Base-by-base conservation (phyloP, 1,140 invertebrate species). In the Rhagoletis zephyria region DNA sequence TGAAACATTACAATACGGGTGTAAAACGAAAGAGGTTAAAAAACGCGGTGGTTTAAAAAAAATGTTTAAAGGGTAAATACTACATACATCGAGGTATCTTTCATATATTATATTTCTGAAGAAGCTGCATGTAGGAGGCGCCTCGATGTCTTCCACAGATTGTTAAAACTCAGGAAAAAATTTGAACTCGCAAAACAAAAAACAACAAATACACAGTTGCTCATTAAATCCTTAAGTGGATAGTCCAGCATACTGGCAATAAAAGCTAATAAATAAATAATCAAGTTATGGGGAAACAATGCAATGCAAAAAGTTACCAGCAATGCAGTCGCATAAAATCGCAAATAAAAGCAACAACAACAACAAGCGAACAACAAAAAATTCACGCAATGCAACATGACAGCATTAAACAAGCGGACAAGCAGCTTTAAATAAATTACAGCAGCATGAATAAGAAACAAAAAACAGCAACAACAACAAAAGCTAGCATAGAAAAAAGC, bases 341-440 rank as follows among this genome's bases (percentile, higher is more conserved):
- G 9, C 42, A 70, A 42, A 63, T n/a, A 48, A 19, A 7, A 70
- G 16, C 30, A 70, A 70, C 40, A 70, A 48, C 40, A 70, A 48
- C 30, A 70, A 70, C 3, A 1, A 63, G 10, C 10, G 5, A 56
- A 63, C 61, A 63, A 63, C 10, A 56, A 7, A 63, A 63, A 63
- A 63, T 14, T 3, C 14, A 45, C 40, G 45, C 42, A 74, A 16
- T 70, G 12, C 65, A 74, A 42, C 67, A 74, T 7, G 40, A 48
- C 42, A 42, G 42, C 67, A 74, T 74, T 74, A 48, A 74, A 45
- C 5, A n/a, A 40, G 42, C 42, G 45, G 67, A 74, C 67, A 74
- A 74, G 67, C 67, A 42, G 67, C 67, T 42, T 16, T 45, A 74
- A 74, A 74, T 74, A 74, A 74, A 74, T 74, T 74, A 74, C 67